A percentile compares a stretch with the other conserved stretches of the same genome.
These are phyloP conservation scores for Mormyrops attenuatus DNA, from an alignment of 2,797 vertebrate genomes.

Conservation along the genomic window DNA sequence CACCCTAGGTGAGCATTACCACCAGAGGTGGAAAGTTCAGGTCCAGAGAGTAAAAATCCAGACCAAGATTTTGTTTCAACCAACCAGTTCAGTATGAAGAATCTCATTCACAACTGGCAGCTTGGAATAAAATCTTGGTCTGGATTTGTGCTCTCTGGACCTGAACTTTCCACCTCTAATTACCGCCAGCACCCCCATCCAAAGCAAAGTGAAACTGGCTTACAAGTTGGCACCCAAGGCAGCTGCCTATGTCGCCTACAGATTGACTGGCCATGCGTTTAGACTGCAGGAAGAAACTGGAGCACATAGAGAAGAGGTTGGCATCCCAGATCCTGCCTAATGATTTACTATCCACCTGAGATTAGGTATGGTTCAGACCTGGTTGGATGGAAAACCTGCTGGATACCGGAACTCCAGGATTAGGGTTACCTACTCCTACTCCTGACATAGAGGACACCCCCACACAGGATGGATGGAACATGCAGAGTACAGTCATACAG, in stretches of 20 bases:
- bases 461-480: background rate
- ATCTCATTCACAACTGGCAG: background rate
- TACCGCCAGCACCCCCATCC: background rate
- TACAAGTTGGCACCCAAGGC: background rate
- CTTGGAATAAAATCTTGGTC: background rate
- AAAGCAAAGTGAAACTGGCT: background rate
- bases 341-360: background rate
- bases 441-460: background rate
- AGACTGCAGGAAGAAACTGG: background rate
- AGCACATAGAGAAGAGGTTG: background rate
- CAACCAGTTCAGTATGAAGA: background rate
- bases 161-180: background rate
- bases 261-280: background rate
- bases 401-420: background rate
- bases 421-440: background rate
- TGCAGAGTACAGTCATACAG: background rate
- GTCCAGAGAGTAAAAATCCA: background rate
- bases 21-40: background rate
- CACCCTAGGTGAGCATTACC: background rate
- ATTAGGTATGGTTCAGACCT: background rate
- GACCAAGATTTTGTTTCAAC: background rate
- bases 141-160: background rate
- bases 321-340: background rate
- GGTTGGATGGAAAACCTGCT: background rate
- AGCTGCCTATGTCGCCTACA: background rate